Percentiles rank a stretch among this genome's conserved stretches.
Conservation (phyloP, 1,140 invertebrate species). For the Cyphomyrmex costatus region DNA sequence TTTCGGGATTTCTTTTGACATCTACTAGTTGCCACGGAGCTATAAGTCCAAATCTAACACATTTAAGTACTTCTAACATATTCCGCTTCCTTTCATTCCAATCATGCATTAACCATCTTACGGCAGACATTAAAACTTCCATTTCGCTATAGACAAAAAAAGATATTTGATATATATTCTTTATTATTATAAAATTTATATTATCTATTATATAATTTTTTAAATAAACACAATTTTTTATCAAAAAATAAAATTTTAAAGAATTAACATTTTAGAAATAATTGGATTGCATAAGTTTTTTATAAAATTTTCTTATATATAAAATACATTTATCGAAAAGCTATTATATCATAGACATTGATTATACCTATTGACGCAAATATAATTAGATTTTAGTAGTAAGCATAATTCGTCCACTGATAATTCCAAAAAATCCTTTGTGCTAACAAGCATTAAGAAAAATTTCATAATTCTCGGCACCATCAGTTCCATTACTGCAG, state of each 20-base stretch:
- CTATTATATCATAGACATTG: not conserved
- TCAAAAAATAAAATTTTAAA: not conserved
- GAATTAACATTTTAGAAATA: not conserved
- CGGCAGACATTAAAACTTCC: conserved; percentile 92
- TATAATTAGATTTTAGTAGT: conserved; percentile 90
- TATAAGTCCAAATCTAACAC: conserved; percentile 91
- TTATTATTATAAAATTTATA: not conserved
- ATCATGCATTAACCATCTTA: conserved; percentile 91
- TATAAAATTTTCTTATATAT: conserved; percentile 22
- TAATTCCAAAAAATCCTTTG: conserved; percentile 90
- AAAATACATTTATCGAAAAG: not conserved
- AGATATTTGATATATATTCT: not conserved
- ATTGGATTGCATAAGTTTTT: not conserved
- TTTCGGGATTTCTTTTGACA: conserved; percentile 90
- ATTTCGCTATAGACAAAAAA: conserved; percentile 88
- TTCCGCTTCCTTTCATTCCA: conserved; percentile 88
- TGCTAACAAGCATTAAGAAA: conserved; percentile 91
- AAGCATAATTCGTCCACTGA: conserved; percentile 89
- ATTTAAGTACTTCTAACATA: conserved; percentile 88
- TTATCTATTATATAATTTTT: not conserved
- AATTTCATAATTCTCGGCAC: conserved; percentile 91
- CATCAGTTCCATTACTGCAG: conserved; percentile 90
- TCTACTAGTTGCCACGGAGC: conserved; percentile 92
- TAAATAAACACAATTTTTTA: not conserved
- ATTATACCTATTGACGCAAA: conserved; percentile 90